A percentile compares a stretch with the other conserved stretches of the same genome.
Evolutionary conservation across 2,797 vertebrate genomes (phyloP).

Genomic region (Smutsia gigantea): DNA sequence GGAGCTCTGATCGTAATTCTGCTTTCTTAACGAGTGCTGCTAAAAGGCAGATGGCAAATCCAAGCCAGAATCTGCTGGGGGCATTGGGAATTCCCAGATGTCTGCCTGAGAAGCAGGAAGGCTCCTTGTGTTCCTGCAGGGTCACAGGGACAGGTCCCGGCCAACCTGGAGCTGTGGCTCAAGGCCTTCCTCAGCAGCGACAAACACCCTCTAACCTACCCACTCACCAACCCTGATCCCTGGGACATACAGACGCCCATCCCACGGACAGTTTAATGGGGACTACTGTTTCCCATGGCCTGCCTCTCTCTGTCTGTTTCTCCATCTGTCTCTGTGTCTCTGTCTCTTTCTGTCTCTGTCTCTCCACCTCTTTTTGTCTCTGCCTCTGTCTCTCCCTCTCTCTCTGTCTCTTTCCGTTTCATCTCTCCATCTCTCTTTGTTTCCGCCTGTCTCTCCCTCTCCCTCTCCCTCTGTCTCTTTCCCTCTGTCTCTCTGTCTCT

Average conservation of each 20-base stretch:
- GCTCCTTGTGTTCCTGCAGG: neutral
- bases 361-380: neutral
- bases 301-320: neutral
- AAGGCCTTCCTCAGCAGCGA: neutral
- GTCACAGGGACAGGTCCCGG: fast-evolving
- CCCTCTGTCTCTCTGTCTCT: neutral
- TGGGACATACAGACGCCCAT: neutral
- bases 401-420: neutral
- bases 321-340: too few species aligned
- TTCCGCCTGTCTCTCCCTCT: too few species aligned
- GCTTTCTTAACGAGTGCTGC: neutral
- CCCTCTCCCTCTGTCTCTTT: neutral
- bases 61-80: neutral
- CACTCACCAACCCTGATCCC: neutral
- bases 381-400: neutral
- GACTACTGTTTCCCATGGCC: neutral
- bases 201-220: fast-evolving
- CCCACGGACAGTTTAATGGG: neutral
- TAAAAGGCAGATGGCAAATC: neutral
- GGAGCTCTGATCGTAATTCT: neutral
- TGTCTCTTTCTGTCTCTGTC: neutral
- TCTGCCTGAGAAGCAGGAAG: neutral
- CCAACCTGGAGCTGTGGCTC: neutral
- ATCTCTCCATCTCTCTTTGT: too few species aligned
- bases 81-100: fast-evolving